Conservation (phyloP, 2,113 vertebrate species). For the Hydropotes inermis region DNA sequence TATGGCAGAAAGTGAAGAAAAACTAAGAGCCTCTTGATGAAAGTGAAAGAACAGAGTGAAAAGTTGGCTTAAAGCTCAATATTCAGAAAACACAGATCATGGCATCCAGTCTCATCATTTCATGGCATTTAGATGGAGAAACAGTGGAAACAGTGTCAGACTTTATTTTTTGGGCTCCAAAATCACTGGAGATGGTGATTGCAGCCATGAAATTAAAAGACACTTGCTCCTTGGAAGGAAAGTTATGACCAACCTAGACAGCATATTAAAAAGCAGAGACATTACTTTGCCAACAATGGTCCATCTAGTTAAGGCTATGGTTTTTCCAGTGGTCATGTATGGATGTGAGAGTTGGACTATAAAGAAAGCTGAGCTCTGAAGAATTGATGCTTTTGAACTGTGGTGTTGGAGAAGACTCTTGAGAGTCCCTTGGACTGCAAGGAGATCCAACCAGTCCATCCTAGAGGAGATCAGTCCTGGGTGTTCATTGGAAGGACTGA, state of each 20-base stretch:
- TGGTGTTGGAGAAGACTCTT: background rate
- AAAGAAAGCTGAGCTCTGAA: background rate
- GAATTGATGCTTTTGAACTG: background rate
- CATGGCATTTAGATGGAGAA: too few species aligned
- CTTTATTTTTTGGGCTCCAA: background rate
- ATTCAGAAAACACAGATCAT: too few species aligned
- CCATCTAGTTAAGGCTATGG: background rate
- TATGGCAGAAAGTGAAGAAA: too few species aligned
- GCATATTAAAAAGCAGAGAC: background rate
- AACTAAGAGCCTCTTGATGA: too few species aligned
- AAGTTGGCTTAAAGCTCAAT: too few species aligned
- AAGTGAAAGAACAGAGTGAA: too few species aligned
- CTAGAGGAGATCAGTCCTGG: background rate
- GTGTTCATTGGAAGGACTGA: background rate
- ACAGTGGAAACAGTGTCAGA: background rate
- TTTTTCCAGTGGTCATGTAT: background rate
- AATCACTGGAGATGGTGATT: background rate
- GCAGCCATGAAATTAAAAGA: background rate
- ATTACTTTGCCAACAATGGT: background rate
- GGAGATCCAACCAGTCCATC: background rate
- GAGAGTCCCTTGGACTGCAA: background rate
- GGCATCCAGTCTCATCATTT: too few species aligned
- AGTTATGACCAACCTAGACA: background rate
- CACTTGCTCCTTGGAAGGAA: background rate
- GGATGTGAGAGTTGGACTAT: fast-evolving